Evolutionary conservation across 2,797 vertebrate species (phyloP).

Genomic region (Rhyacichthys aspro): DNA sequence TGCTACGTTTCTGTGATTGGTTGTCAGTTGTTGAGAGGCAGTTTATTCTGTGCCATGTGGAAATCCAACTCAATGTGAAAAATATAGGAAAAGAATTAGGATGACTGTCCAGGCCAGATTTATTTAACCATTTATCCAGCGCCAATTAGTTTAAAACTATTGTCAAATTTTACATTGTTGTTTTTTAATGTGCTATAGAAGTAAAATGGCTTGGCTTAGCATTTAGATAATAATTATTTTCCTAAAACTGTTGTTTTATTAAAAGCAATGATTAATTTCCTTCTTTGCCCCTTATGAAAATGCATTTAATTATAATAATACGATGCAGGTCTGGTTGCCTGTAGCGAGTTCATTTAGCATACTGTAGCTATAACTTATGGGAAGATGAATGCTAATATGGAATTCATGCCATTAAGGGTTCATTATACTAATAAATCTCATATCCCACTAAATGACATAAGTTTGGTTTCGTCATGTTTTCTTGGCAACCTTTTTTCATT

Average conservation of each 20-base stretch:
- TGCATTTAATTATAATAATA: slow-evolving; percentile 61
- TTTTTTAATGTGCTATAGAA: not conserved
- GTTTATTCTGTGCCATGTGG: too few relatives aligned
- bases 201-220: too few relatives aligned
- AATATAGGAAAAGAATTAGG: too few relatives aligned
- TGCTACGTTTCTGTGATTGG: too few relatives aligned
- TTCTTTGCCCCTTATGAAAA: slow-evolving; percentile 46
- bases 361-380: slow-evolving; percentile 52
- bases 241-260: slow-evolving; percentile 28
- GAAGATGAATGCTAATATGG: slow-evolving; percentile 63
- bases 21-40: too few relatives aligned
- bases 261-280: slow-evolving; percentile 47
- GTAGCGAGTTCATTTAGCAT: slow-evolving; percentile 54
- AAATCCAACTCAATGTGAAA: too few relatives aligned
- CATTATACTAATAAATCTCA: slow-evolving; percentile 62
- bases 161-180: too few relatives aligned
- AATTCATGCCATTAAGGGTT: slow-evolving; percentile 62
- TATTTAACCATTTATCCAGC: too few relatives aligned
- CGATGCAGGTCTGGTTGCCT: slow-evolving; percentile 38
- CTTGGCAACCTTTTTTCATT: slow-evolving; percentile 32
- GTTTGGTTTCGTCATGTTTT: slow-evolving; percentile 30
- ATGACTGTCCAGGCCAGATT: too few relatives aligned
- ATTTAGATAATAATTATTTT: slow-evolving; percentile 11
- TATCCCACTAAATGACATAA: slow-evolving; percentile 41
- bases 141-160: too few relatives aligned